Base-by-base conservation (phyloP, 2,113 vertebrate genomes). In the Candoia aspera region DNA sequence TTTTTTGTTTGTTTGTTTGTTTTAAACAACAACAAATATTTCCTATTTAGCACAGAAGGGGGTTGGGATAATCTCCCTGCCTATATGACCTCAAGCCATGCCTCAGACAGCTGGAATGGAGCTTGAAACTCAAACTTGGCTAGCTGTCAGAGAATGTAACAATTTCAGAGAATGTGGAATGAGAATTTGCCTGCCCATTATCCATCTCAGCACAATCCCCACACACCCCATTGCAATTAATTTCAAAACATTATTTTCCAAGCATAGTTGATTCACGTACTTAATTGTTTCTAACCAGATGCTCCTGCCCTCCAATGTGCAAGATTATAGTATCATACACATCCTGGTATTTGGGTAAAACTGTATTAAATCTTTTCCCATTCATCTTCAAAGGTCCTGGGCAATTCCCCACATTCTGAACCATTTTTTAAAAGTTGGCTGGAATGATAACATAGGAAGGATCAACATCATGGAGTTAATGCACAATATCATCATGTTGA, bases 401-500 rank as follows among this genome's bases (percentile, higher is more conserved):
- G 55, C 86, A 91, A 87, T 26, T 83, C n/a, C 8, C 86, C 73
- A 87, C 64, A 88, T 88, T 88, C 19, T 87, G 24, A 73, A 64
- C 29, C 23, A 58, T 33, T 88, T 37, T 21, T 1, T 86, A 64
- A 87, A 55, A 17, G 13, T 42, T 68, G 84, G 84, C 53, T 15
- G 62, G 24, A 19, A 21, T 58, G 86, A 6, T 79, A 46, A 91
- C 11, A 6, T 33, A 37, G 64, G 37, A 46, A 91, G 53, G 85
- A 79, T 79, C 62, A 46, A 19, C 23, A 9, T 46, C 37, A n/a
- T 24, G 8, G 19, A 79, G 33, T 10, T 87, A 46, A 79, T 88
- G 49, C 91, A 49, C 15, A n/a, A 42, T 49, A n/a, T 88, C 57
- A 91, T 91, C 24, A 37, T 79, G 62, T 79, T 91, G 85, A 79